Conservation (phyloP, 2,797 vertebrate genomes). For the Mallotus villosus region DNA sequence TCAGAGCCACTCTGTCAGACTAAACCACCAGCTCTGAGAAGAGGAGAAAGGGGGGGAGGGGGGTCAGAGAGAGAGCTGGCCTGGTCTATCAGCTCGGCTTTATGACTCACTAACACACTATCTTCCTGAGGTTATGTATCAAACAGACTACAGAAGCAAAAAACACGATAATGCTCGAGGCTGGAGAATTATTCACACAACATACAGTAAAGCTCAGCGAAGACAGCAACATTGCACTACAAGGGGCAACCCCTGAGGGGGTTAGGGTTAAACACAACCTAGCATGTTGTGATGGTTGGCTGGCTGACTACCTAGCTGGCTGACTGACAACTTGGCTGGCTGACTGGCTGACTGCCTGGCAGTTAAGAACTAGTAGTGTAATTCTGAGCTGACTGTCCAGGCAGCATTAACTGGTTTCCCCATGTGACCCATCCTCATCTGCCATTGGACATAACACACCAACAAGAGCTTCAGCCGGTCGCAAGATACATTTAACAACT, state of each 20-base stretch:
- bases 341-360: too few species aligned
- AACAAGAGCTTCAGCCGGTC: not conserved
- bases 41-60: not conserved
- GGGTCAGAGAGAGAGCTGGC: not conserved
- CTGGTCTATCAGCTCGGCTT: not conserved
- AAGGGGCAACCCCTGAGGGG: not conserved
- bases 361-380: too few species aligned
- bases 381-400: too few species aligned
- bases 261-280: not conserved
- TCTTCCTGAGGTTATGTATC: constrained; percentile 38
- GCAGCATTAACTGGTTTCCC: not conserved
- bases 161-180: constrained; percentile 56
- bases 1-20: not conserved
- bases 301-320: too few species aligned
- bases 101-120: constrained; percentile 36
- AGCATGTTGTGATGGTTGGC: not conserved
- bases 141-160: constrained; percentile 33
- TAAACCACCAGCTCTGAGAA: not conserved
- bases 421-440: not conserved
- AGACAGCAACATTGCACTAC: not conserved
- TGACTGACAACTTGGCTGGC: too few species aligned
- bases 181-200: constrained; percentile 43
- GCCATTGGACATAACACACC: not conserved
- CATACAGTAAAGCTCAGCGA: constrained; percentile 42
- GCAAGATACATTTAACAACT: not conserved